Evolutionary conservation across 2,888 invertebrate species (phyloP).

Genomic region (Eulithis prunata): DNA sequence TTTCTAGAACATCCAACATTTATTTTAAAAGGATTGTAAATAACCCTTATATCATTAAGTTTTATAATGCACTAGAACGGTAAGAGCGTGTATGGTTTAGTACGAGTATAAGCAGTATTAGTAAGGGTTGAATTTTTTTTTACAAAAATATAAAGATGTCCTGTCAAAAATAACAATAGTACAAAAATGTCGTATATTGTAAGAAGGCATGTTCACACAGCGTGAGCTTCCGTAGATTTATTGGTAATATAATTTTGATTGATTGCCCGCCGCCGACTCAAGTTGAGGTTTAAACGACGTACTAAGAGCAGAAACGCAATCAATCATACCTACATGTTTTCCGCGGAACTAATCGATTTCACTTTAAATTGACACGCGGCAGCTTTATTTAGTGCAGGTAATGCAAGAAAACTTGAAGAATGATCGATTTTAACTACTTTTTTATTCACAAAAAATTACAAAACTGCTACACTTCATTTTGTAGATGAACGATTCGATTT

Average conservation of each 20-base stretch:
- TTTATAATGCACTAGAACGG: too few species aligned
- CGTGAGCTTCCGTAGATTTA: constrained; percentile 75
- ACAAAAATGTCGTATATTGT: constrained; percentile 48
- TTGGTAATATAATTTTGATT: constrained; percentile 83
- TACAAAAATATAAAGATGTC: too few species aligned
- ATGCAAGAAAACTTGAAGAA: constrained; percentile 24
- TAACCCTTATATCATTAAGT: too few species aligned
- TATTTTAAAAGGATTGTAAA: too few species aligned
- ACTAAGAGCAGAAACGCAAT: constrained; percentile 59
- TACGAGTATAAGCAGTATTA: too few species aligned
- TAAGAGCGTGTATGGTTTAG: too few species aligned
- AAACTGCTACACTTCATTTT: background rate
- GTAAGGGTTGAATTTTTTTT: too few species aligned
- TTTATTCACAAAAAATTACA: background rate
- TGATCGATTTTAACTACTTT: background rate
- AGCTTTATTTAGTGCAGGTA: constrained; percentile 29
- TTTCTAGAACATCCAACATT: too few species aligned
- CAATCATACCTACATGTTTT: constrained; percentile 57
- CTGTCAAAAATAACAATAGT: background rate
- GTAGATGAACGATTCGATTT: background rate
- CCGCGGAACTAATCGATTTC: constrained; percentile 38
- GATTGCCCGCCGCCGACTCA: constrained; percentile 65
- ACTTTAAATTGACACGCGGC: constrained; percentile 37
- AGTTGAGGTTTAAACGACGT: constrained; percentile 64
- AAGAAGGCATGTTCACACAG: constrained; percentile 53